phyloP scores from a whole-genome alignment of 2,888 invertebrate genomes.

The Pristionchus mayeri region DNA sequence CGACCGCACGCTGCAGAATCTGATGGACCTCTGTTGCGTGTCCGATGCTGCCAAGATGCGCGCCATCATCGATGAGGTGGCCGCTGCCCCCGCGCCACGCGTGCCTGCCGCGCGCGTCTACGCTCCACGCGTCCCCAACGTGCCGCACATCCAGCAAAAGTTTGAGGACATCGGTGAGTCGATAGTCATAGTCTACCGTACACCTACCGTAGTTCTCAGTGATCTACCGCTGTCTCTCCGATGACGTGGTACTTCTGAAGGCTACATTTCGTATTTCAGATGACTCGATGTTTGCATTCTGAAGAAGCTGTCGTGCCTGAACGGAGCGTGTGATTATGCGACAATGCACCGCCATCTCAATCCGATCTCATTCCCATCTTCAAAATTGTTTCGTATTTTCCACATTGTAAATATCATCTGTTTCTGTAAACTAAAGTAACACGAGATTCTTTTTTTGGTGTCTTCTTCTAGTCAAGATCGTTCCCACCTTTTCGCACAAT shows the following conservation, averaged over 20 bases:
- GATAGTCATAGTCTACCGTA: not conserved
- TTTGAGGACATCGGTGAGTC: not conserved
- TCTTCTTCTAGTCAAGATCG: too few relatives aligned
- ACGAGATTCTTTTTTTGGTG: too few relatives aligned
- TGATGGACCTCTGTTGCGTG: not conserved
- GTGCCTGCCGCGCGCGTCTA: not conserved
- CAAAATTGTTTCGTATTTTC: too few relatives aligned
- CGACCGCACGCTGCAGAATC: not conserved
- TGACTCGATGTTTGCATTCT: not conserved
- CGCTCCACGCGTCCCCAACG: not conserved
- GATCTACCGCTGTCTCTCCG: too few relatives aligned
- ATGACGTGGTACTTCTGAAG: too few relatives aligned
- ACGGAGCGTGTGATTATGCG: too few relatives aligned
- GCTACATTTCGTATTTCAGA: not conserved
- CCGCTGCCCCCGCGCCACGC: not conserved
- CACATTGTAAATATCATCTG: too few relatives aligned
- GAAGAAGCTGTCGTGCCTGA: not conserved
- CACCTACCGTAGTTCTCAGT: too few relatives aligned
- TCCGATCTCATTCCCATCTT: too few relatives aligned
- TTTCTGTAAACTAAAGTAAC: too few relatives aligned
- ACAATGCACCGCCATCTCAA: too few relatives aligned
- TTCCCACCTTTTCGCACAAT: too few relatives aligned
- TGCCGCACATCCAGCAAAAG: not conserved
- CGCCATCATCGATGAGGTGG: not conserved
- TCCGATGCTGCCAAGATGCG: not conserved